These are phyloP conservation scores for Forbesichthys agassizii DNA, from an alignment of 2,113 vertebrate genomes.

Conservation along the genomic window DNA sequence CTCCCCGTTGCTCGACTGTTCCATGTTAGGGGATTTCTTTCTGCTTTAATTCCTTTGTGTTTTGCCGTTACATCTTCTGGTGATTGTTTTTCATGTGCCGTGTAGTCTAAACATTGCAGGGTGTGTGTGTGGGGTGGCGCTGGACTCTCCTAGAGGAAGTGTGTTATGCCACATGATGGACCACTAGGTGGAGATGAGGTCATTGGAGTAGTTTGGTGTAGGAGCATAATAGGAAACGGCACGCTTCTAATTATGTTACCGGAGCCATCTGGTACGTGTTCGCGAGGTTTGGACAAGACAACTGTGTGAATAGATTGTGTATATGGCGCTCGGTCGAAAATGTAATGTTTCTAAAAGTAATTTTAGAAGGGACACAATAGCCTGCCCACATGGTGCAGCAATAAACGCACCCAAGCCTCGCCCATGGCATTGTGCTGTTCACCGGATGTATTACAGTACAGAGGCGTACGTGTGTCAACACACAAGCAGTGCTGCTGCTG, in stretches of 20 bases:
- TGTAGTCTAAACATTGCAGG: background rate
- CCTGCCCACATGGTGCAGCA: conserved; percentile 4
- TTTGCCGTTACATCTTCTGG: background rate
- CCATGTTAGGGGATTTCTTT: background rate
- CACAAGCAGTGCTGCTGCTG: conserved; percentile 42
- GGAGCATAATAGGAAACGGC: background rate
- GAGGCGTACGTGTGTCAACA: conserved; percentile 36
- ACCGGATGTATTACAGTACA: conserved; percentile 43
- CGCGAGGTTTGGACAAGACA: background rate
- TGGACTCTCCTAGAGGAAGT: background rate
- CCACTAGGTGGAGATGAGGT: conserved; percentile 63
- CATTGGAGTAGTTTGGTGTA: background rate
- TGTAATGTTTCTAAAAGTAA: background rate
- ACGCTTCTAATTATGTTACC: background rate
- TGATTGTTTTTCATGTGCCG: conserved; percentile 4
- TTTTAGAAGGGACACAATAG: conserved; percentile 16
- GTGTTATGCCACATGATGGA: background rate
- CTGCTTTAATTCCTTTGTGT: no score
- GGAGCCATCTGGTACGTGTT: background rate
- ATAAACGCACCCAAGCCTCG: conserved; percentile 13
- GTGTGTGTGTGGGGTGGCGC: no score
- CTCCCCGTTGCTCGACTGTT: background rate
- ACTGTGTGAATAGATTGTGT: background rate
- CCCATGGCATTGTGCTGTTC: conserved; percentile 27
- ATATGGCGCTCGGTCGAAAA: conserved; percentile 17